Conservation (phyloP, 30 jellyfish, hydroid and myxozoan genomes). For the Aurelia sp. region DNA sequence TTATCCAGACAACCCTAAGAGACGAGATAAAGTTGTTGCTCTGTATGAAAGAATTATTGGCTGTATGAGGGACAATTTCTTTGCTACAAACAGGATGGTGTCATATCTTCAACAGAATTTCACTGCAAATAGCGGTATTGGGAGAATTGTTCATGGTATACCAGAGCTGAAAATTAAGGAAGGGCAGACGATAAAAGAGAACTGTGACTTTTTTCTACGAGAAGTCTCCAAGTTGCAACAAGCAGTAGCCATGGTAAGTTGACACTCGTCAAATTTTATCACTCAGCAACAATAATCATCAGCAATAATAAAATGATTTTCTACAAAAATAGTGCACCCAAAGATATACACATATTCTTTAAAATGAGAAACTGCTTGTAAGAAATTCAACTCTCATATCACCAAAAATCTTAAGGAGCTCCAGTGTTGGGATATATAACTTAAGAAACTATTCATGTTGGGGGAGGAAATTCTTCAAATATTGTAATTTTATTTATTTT, state of each 20-base stretch:
- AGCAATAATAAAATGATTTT: too few relatives aligned
- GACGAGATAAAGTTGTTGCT: constrained; percentile 16
- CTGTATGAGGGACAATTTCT: constrained; percentile 16
- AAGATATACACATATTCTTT: too few relatives aligned
- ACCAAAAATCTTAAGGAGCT: too few relatives aligned
- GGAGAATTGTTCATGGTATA: constrained; percentile 1
- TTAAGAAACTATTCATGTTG: too few relatives aligned
- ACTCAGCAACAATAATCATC: too few relatives aligned
- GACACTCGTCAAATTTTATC: too few relatives aligned
- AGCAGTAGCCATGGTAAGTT: constrained; percentile 30
- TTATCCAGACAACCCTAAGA: constrained; percentile 27
- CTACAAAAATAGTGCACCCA: too few relatives aligned
- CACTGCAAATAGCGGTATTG: neutral
- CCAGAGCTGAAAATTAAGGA: constrained; percentile 7
- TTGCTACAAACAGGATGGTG: constrained; percentile 25
- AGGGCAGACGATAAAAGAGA: constrained; percentile 14
- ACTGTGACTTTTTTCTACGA: constrained; percentile 5
- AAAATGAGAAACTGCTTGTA: too few relatives aligned
- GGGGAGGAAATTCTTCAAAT: too few relatives aligned
- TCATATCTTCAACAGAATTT: constrained; percentile 2
- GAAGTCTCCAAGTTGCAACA: neutral
- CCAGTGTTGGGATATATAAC: too few relatives aligned
- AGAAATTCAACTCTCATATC: too few relatives aligned
- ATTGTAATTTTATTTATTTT: too few relatives aligned
- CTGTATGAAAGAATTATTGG: constrained; percentile 1